Evolutionary conservation across 2,888 invertebrate genomes (phyloP).

Genomic region (Tribolium freemani): DNA sequence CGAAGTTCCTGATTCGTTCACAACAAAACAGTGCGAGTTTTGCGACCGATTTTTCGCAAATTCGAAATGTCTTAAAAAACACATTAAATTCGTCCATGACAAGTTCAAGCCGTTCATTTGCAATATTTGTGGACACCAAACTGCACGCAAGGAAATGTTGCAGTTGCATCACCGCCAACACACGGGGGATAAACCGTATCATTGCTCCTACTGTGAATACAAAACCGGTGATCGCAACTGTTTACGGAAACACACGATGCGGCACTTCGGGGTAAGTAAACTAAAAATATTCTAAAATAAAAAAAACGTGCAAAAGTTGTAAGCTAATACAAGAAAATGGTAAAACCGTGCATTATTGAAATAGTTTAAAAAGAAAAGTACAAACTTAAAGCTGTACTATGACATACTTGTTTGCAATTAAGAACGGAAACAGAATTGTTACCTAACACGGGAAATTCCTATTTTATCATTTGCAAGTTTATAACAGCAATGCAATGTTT

Average conservation of each 20-base stretch:
- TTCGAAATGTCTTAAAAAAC: slow-evolving; percentile 77
- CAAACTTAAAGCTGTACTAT: too few relatives aligned
- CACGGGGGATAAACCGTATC: slow-evolving; percentile 83
- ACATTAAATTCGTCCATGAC: slow-evolving; percentile 80
- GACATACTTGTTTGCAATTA: too few relatives aligned
- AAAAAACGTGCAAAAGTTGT: too few relatives aligned
- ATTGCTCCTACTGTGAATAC: slow-evolving; percentile 79
- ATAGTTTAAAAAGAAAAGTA: too few relatives aligned
- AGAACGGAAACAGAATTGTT: too few relatives aligned
- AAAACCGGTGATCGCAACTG: slow-evolving; percentile 84
- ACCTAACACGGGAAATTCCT: too few relatives aligned
- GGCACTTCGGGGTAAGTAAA: slow-evolving; percentile 70
- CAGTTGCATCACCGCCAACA: slow-evolving; percentile 82
- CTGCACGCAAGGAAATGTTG: slow-evolving; percentile 79
- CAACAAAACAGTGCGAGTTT: slow-evolving; percentile 76
- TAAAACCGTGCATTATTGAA: too few relatives aligned
- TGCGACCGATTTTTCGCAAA: slow-evolving; percentile 80
- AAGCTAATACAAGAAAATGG: too few relatives aligned
- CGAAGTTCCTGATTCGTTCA: slow-evolving; percentile 69
- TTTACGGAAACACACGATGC: slow-evolving; percentile 76
- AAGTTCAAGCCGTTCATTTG: slow-evolving; percentile 82
- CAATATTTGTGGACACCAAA: slow-evolving; percentile 80
- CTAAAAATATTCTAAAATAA: too few relatives aligned
- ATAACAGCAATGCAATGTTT: too few relatives aligned
- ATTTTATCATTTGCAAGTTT: too few relatives aligned